Evolutionary conservation across 2,888 invertebrate genomes (phyloP), one percentile per base, ranked within the genome.

Genomic region (Imbricaverruca yamaguchii): DNA sequence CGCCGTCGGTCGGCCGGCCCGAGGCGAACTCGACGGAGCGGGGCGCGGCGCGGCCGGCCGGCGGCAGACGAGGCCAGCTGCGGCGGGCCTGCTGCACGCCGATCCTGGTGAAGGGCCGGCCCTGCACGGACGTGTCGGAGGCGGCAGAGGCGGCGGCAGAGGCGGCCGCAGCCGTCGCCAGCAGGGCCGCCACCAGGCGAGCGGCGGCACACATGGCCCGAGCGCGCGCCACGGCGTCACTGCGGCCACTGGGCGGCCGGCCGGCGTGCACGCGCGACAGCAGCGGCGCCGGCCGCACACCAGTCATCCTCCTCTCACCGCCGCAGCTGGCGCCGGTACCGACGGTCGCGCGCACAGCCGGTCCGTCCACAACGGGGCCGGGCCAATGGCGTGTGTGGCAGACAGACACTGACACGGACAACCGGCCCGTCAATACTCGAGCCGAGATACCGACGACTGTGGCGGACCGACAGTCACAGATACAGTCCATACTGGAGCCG

Each of bases 71-170:
- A 83, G 82, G 81, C 85, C 88, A 83, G 87, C 85, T 2, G 90
- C 90, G 86, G 96, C 96, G 85, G 92, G 94, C 79, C 94, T 94
- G 86, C 97, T 97, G 7, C 96, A 96, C 86, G 93, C 92, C 83
- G 93, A 92, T 84, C 91, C 92, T n/a, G 93, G 90, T 85, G 97
- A 96, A 67, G 91, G 90, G 82, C 91, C 91, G 86, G 93, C 92
- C 81, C 92, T 91, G 0, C 90, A 89, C 61, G 86, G 85, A 83
- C 96, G 88, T 23, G 92, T 91, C 85, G 97, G 97, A 6, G 96
- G 89, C 86, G 97, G 97, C 81, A 91, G 90, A 0, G 97, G 96
- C 55, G 97, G 87, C 10, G 91, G 90, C 80, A 91, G 90, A 0
- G 97, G 96, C 55, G 97, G 87, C 10, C 91, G 90, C 80, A 57